These are phyloP conservation scores for Sebastes miniatus DNA, from an alignment of 2,797 vertebrate genomes.

Conservation along the genomic window DNA sequence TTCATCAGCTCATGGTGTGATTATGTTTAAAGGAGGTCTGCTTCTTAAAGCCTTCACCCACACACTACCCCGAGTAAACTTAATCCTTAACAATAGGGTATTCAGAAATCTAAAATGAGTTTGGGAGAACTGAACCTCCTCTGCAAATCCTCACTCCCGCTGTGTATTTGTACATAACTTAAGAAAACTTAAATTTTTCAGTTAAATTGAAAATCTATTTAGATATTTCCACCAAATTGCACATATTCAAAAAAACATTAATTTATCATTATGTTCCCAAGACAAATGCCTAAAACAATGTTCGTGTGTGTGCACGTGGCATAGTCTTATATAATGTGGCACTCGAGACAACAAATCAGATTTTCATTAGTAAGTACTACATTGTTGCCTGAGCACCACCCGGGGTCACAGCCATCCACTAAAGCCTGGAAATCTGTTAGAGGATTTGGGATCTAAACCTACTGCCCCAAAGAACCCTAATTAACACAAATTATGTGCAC, in stretches of 20 bases:
- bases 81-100: constrained; percentile 48
- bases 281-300: background rate
- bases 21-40: constrained; percentile 27
- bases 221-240: background rate
- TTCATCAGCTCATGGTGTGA: constrained; percentile 21
- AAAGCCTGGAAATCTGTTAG: constrained; percentile 40
- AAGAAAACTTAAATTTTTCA: background rate
- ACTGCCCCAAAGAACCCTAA: constrained; percentile 45
- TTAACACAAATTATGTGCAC: constrained; percentile 54
- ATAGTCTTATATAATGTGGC: background rate
- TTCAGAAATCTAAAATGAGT: constrained; percentile 20
- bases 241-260: background rate
- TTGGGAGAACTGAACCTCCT: background rate
- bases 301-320: background rate
- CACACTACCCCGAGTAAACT: constrained; percentile 13
- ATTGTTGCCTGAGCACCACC: constrained; percentile 28
- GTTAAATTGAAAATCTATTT: background rate
- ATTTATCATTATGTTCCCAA: background rate
- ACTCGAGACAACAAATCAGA: background rate
- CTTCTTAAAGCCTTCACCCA: constrained; percentile 13
- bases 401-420: constrained; percentile 20
- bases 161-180: background rate
- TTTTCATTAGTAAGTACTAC: constrained; percentile 24
- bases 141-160: background rate
- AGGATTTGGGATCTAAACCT: constrained; percentile 42